These are phyloP conservation scores for Lemur catta DNA, from an alignment of 2,797 vertebrate species.

Conservation along the genomic window DNA sequence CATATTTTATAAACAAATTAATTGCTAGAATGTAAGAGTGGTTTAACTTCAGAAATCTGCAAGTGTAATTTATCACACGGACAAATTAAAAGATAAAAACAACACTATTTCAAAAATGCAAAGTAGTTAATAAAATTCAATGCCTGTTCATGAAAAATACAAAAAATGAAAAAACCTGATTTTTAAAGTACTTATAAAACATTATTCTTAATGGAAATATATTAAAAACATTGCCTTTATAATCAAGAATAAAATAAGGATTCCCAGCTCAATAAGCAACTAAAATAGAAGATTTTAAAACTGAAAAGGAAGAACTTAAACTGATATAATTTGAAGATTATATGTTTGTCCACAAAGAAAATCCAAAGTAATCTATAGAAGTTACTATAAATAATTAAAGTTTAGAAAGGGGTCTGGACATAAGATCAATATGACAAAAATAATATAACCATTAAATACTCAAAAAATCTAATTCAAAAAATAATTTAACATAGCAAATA, in stretches of 20 bases:
- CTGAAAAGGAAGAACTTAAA: neutral
- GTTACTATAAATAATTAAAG: neutral
- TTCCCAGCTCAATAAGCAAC: neutral
- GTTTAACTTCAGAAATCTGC: neutral
- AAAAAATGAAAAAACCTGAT: neutral
- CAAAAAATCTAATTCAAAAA: slow-evolving; percentile 10
- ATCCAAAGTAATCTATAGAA: neutral
- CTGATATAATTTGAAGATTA: neutral
- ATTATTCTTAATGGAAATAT: neutral
- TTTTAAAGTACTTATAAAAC: neutral
- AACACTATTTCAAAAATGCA: neutral
- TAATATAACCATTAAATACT: neutral
- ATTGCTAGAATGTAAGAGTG: neutral
- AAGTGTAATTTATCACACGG: neutral
- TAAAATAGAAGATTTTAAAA: neutral
- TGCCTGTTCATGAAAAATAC: neutral
- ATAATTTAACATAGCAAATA: neutral
- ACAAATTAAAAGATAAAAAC: neutral
- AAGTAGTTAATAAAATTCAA: slow-evolving; percentile 7
- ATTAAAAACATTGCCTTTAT: neutral
- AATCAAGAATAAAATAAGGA: neutral
- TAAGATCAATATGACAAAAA: neutral
- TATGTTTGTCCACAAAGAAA: neutral
- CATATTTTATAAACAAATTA: neutral
- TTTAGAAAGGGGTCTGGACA: neutral